A percentile compares a stretch with the other conserved stretches of the same genome.
Evolutionary conservation across 2,888 invertebrate species (phyloP).

Genomic region (Tribolium freemani): DNA sequence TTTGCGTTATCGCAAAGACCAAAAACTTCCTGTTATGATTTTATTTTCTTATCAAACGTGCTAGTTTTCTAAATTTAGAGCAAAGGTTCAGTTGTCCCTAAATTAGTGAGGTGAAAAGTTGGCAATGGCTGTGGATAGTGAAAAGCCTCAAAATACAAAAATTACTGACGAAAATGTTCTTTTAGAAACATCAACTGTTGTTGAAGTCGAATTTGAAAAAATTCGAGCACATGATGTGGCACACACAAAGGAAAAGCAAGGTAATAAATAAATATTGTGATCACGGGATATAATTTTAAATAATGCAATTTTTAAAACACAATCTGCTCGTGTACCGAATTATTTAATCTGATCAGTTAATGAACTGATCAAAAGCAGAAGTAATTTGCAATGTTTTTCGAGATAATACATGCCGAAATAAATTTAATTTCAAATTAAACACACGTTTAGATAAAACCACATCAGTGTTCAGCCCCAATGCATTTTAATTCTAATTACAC

Average conservation of each 20-base stretch:
- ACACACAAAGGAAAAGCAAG: background rate
- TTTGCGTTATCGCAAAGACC: slow-evolving; percentile 19
- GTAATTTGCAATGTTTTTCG: slow-evolving; percentile 22
- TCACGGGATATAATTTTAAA: too few species aligned
- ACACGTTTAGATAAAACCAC: slow-evolving; percentile 30
- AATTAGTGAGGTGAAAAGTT: background rate
- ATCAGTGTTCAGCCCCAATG: slow-evolving; percentile 17
- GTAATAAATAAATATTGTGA: background rate
- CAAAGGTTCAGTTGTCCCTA: background rate
- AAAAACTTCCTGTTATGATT: slow-evolving; percentile 28
- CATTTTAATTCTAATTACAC: slow-evolving; percentile 28
- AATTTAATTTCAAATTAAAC: slow-evolving; percentile 33
- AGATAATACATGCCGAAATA: slow-evolving; percentile 30
- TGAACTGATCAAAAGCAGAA: slow-evolving; percentile 17
- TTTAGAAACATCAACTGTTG: background rate
- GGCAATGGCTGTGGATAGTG: slow-evolving; percentile 17
- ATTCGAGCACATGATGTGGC: background rate
- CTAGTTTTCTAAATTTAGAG: background rate
- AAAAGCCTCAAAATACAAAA: background rate
- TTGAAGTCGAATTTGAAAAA: slow-evolving; percentile 1
- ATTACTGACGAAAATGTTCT: background rate
- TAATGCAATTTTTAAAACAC: background rate
- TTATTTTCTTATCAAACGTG: background rate
- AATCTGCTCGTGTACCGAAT: background rate
- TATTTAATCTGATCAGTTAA: slow-evolving; percentile 9